These are phyloP conservation scores for Epirrita christyi DNA, from an alignment of 2,888 invertebrate species.

Conservation along the genomic window DNA sequence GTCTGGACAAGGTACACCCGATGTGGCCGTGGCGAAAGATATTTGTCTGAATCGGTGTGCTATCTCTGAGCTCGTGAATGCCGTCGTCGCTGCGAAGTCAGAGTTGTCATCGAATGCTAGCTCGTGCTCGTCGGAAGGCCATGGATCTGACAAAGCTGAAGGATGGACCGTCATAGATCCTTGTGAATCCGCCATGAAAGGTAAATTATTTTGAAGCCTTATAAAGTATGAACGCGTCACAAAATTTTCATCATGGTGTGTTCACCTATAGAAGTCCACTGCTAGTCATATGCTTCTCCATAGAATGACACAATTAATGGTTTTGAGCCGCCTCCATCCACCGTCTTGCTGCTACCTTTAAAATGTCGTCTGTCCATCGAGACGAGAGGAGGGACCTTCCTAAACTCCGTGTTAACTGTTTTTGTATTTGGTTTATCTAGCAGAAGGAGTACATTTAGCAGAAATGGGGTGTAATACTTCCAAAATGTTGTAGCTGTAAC, in stretches of 20 bases:
- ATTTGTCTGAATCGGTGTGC: neutral
- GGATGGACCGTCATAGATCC: conserved; percentile 26
- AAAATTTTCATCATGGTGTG: neutral
- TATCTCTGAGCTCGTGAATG: conserved; percentile 4
- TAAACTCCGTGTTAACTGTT: too few species aligned
- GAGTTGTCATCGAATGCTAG: conserved; percentile 15
- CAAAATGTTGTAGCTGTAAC: too few species aligned
- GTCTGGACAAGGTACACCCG: neutral
- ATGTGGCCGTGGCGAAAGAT: neutral
- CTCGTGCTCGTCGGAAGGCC: conserved; percentile 13
- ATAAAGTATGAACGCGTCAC: neutral
- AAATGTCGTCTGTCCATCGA: too few species aligned
- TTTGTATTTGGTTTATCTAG: too few species aligned
- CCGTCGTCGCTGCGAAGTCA: neutral
- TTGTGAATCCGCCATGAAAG: conserved; percentile 14
- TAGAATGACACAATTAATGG: too few species aligned
- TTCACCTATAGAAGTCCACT: neutral
- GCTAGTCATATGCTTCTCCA: too few species aligned
- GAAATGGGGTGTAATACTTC: too few species aligned
- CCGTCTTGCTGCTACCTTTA: too few species aligned
- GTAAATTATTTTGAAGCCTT: conserved; percentile 17
- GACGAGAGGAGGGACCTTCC: too few species aligned
- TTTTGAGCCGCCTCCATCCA: too few species aligned
- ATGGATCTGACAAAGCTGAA: conserved; percentile 17
- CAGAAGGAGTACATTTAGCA: too few species aligned